Evolutionary conservation across 2,888 invertebrate genomes (phyloP).

Genomic region (Drosophila villosipedis): DNA sequence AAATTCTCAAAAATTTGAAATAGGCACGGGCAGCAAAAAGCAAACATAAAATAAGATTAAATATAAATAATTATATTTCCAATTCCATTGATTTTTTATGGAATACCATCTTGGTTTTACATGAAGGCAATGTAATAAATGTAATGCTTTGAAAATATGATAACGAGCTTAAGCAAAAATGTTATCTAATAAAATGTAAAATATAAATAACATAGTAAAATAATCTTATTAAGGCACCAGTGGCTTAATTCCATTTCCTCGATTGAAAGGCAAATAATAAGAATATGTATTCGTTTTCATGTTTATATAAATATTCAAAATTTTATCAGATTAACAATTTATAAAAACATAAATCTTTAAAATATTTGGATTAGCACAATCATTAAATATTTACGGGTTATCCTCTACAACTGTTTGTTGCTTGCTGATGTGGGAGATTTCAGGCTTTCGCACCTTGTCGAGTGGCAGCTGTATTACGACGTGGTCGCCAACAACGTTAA

Average conservation of each 20-base stretch:
- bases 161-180: background rate
- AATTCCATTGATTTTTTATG: background rate
- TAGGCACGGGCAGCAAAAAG: background rate
- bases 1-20: background rate
- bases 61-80: background rate
- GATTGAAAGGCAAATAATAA: background rate
- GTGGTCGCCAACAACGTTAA: conserved; percentile 50
- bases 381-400: background rate
- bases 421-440: background rate
- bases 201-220: background rate
- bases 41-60: background rate
- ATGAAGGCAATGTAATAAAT: background rate
- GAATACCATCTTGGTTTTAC: background rate
- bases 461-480: conserved; percentile 32
- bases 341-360: background rate
- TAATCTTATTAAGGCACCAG: background rate
- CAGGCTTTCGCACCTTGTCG: conserved; percentile 29
- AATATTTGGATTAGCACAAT: background rate
- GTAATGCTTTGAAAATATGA: background rate
- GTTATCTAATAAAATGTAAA: background rate
- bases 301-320: background rate
- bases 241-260: background rate
- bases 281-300: background rate
- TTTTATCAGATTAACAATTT: no score
- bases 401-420: background rate